Evolutionary conservation across 1,140 invertebrate genomes (phyloP).

Genomic region (Magallana gigas): DNA sequence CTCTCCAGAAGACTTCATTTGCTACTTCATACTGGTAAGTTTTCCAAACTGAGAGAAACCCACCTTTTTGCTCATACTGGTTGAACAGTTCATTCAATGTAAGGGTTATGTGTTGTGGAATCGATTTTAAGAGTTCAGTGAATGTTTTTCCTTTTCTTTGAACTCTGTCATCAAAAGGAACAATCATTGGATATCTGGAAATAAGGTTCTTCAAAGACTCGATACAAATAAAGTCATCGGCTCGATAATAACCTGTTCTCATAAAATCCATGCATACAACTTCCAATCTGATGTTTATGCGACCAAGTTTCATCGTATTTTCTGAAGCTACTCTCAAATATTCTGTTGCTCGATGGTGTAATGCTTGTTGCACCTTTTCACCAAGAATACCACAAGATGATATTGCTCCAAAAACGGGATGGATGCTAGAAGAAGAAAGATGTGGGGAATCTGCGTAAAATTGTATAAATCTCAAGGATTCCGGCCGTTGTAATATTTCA

Average conservation of each 20-base stretch:
- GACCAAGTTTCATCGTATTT: conserved; percentile 42
- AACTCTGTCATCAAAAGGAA: conserved; percentile 19
- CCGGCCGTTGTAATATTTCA: background rate
- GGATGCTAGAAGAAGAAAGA: conserved; percentile 5
- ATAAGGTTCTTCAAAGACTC: conserved; percentile 35
- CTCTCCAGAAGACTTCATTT: conserved; percentile 43
- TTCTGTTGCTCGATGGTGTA: conserved; percentile 12
- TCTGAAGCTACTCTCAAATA: conserved; percentile 29
- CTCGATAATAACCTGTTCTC: conserved; percentile 12
- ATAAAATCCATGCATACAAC: conserved; percentile 38
- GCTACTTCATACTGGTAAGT: conserved; percentile 39
- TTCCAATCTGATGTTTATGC: conserved; percentile 36
- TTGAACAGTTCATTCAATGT: conserved; percentile 37
- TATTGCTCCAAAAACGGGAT: conserved; percentile 37
- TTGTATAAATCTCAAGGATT: conserved; percentile 37
- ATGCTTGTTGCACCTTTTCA: conserved; percentile 35
- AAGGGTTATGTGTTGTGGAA: conserved; percentile 40
- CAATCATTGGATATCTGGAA: conserved; percentile 38
- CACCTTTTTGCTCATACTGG: conserved; percentile 29
- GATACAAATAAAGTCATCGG: conserved; percentile 34
- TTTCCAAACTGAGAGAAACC: conserved; percentile 38
- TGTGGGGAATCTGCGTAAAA: conserved; percentile 41
- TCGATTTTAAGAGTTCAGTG: conserved; percentile 2
- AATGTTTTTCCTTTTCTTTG: conserved; percentile 24
- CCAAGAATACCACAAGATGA: conserved; percentile 37